A percentile compares a stretch with the other conserved stretches of the same genome.
Evolutionary conservation across 2,113 vertebrate species (phyloP).

Genomic region (Cochlearius cochlearius): DNA sequence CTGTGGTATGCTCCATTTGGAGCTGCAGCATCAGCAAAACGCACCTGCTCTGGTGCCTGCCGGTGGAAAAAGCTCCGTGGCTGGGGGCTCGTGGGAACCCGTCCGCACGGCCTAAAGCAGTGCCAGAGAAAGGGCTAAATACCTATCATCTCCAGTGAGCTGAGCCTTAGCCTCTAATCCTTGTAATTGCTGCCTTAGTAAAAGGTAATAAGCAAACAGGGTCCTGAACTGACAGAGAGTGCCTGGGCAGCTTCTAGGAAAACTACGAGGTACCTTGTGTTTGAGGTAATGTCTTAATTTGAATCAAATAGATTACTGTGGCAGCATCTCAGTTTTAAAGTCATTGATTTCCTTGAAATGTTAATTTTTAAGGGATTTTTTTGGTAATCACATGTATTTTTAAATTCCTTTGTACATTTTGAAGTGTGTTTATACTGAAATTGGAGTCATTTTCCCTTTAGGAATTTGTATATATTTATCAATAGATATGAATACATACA

Average conservation of each 20-base stretch:
- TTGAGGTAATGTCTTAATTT: background rate
- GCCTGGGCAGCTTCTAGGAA: background rate
- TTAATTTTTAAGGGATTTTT: background rate
- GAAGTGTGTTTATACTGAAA: background rate
- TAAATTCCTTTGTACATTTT: background rate
- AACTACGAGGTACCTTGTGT: background rate
- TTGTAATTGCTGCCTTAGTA: conserved; percentile 23
- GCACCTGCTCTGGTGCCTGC: conserved; percentile 51
- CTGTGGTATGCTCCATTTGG: conserved; percentile 53
- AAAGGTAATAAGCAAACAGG: background rate
- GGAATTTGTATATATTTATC: background rate
- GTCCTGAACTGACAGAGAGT: background rate
- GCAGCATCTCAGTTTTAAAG: background rate
- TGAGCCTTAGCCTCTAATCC: background rate
- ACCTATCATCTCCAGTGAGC: background rate
- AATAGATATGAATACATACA: background rate
- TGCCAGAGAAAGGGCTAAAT: conserved; percentile 5
- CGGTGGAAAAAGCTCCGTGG: background rate
- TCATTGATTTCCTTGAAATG: background rate
- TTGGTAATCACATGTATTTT: background rate
- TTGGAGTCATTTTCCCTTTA: background rate
- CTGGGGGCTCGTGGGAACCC: background rate
- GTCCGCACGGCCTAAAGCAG: background rate
- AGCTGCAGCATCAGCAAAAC: conserved; percentile 7
- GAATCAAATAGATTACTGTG: background rate